Base-by-base conservation (phyloP, 2,797 vertebrate genomes). In the Amphiprion clarkii region DNA sequence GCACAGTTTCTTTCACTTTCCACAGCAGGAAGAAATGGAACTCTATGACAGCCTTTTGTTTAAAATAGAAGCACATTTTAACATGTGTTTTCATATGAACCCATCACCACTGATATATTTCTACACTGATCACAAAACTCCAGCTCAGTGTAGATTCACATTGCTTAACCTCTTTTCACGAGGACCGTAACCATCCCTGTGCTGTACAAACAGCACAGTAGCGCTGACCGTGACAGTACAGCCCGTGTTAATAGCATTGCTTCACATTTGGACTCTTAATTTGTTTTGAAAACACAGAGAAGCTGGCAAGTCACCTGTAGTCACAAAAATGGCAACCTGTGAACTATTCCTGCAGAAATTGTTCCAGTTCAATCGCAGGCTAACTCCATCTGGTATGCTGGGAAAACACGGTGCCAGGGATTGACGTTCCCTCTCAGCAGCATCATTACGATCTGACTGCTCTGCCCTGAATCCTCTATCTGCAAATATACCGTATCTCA, bases 361-460 rank as follows among this genome's bases (percentile, higher is more conserved):
- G 25, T 51, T 75, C 10, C 31, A 56, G 25, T 14, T 65, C 54
- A 77, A 72, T 74, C 60, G 13, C n/a, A 44, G 49, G 21, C 16
- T 44, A 69, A 36, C 63, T 68, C 25, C 21, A 44, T 66, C 51
- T 39, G 13, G 44, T 53, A 65, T 72, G 51, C 59, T 68, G 40
- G 39, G 49, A 53, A 83, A 77, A 79, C 61, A 68, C 16, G 12
- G 33, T 13, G 16, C 29, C 12, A 56, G 44, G 17, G 52, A 58
- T 54, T 23, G 51, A 76, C 64, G 10, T 71, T 83, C 48, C 53
- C 53, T 33, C 46, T 19, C 51, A 74, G 66, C 46, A 17, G 46
- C 39, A 23, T 85, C 56, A 81, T 76, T 74, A 64, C 42, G 42
- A 74, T 65, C 66, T 70, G 42, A 79, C 77, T 74, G 53, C 75